Evolutionary conservation across 2,113 vertebrate species (phyloP).

Genomic region (Oreochromis tanganicae): DNA sequence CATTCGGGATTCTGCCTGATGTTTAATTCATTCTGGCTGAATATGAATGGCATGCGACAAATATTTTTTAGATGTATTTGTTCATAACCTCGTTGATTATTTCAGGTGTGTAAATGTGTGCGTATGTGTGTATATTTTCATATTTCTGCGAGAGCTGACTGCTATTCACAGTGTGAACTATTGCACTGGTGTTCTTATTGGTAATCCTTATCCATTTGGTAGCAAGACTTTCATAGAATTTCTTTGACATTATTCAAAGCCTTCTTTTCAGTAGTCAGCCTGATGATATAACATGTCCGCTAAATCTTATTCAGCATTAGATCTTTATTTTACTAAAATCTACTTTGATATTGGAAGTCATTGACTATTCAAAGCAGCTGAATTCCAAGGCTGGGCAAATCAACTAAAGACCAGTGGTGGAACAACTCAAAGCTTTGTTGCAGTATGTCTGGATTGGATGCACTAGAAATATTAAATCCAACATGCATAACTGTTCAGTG

Average conservation of each 20-base stretch:
- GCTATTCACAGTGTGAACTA: not conserved
- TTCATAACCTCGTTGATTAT: slow-evolving; percentile 18
- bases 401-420: not conserved
- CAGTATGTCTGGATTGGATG: not conserved
- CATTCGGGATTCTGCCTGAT: slow-evolving; percentile 57
- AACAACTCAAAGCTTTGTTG: not conserved
- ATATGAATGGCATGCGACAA: slow-evolving; percentile 59
- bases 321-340: not conserved
- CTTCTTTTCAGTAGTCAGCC: not conserved
- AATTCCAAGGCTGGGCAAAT: not conserved
- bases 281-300: not conserved
- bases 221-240: not conserved
- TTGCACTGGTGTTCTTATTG: not conserved
- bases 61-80: slow-evolving; percentile 46
- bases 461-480: not conserved
- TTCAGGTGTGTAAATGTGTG: not conserved
- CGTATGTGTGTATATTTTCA: not conserved
- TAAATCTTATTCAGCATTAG: not conserved
- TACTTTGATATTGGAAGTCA: not conserved
- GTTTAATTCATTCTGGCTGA: slow-evolving; percentile 64
- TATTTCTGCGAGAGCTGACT: not conserved
- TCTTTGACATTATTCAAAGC: not conserved
- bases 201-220: not conserved
- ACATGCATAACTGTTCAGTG: not conserved
- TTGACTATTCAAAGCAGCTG: not conserved